phyloP scores from a whole-genome alignment of 2,888 invertebrate species.

The Mythimna ferrago region DNA sequence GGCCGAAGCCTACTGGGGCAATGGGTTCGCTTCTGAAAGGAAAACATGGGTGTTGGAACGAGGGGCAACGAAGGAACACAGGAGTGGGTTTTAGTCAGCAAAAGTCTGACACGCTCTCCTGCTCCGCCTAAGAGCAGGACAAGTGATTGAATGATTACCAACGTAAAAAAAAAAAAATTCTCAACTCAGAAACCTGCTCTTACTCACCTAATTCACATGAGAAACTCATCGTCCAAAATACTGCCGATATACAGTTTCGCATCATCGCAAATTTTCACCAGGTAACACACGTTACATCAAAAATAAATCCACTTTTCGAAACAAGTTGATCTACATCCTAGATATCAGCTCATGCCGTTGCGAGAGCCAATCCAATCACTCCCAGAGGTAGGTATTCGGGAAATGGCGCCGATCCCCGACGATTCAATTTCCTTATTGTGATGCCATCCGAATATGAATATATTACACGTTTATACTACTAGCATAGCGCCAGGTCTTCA shows the following conservation, averaged over 20 bases:
- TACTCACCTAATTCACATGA: not conserved
- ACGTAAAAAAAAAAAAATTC: too few species aligned
- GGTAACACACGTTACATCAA: constrained; percentile 20
- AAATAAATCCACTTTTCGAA: constrained; percentile 35
- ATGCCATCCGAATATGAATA: constrained; percentile 49
- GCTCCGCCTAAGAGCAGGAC: too few species aligned
- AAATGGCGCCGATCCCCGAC: constrained; percentile 54
- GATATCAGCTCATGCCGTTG: constrained; percentile 24
- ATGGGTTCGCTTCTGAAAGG: too few species aligned
- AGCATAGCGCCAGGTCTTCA: not conserved
- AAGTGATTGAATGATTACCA: too few species aligned
- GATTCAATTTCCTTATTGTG: constrained; percentile 63
- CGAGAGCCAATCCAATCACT: constrained; percentile 57
- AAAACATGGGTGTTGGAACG: too few species aligned
- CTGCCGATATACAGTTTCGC: not conserved
- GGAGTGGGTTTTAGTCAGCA: too few species aligned
- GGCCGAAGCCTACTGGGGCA: too few species aligned
- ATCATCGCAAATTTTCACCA: constrained; percentile 3
- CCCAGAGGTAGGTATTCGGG: constrained; percentile 48
- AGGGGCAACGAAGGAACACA: too few species aligned
- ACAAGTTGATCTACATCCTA: constrained; percentile 30
- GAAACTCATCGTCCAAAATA: not conserved
- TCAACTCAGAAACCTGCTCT: too few species aligned
- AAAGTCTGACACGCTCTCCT: too few species aligned
- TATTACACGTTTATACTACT: constrained; percentile 17